These are phyloP conservation scores for Egretta garzetta DNA, from an alignment of 2,113 vertebrate genomes.

Conservation along the genomic window DNA sequence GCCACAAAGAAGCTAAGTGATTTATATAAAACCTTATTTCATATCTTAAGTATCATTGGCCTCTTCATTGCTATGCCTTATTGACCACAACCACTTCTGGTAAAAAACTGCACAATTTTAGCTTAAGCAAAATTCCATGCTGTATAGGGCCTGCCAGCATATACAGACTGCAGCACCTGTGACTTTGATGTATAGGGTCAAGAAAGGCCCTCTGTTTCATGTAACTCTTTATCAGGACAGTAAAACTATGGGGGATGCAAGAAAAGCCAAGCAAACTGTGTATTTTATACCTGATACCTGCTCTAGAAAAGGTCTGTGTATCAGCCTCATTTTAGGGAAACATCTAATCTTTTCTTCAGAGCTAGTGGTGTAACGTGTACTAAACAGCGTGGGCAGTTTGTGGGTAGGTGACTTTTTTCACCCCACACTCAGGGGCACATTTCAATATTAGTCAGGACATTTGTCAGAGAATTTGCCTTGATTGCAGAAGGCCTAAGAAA, in stretches of 20 bases:
- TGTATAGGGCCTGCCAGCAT: not conserved
- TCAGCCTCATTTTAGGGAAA: not conserved
- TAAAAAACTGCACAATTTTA: not conserved
- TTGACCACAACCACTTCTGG: not conserved
- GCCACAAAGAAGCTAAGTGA: not conserved
- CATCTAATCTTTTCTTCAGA: not conserved
- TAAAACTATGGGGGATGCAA: not conserved
- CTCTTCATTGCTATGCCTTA: not conserved
- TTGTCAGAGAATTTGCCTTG: not conserved
- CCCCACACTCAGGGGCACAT: not conserved
- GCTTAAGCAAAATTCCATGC: not conserved
- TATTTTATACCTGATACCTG: not conserved
- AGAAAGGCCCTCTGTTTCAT: not conserved
- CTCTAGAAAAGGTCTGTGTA: accelerated
- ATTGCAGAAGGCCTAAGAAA: slow-evolving; percentile 4
- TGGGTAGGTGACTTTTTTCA: not conserved
- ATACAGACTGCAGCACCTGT: not conserved
- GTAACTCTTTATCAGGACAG: not conserved
- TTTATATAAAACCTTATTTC: not conserved
- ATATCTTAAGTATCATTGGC: not conserved
- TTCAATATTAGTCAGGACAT: no score
- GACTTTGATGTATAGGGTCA: not conserved
- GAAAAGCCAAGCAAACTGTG: not conserved
- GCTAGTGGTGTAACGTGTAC: not conserved
- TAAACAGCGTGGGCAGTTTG: not conserved